Evolutionary conservation across 1,140 invertebrate species (phyloP), one percentile per base, ranked within the genome.

Genomic region (Pseudomyrmex dendroicus): DNA sequence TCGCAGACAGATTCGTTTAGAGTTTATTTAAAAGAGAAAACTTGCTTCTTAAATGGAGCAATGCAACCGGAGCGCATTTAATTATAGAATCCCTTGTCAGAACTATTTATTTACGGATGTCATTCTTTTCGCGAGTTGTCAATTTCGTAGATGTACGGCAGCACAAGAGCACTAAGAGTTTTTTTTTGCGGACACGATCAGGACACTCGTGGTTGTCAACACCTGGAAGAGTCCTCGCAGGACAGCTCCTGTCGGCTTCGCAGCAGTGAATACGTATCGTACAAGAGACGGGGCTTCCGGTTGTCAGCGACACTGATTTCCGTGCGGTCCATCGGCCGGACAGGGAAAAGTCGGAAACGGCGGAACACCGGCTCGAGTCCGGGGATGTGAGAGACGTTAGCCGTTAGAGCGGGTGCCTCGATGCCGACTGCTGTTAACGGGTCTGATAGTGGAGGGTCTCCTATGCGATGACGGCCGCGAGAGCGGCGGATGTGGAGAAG

Each of bases 371-470:
- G 73, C 87, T 80, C 52, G 70, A 80, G 86, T 68, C 78, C 86
- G 88, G 88, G 82, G 88, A 86, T 88, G 89, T 77, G 78, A 85
- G 84, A 86, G 85, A 91, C 91, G 91, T 92, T 90, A 86, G 85
- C 90, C 90, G 91, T 92, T 90, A 89, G 90, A 91, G 84, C 89
- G 91, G 87, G 89, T 93, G 91, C 90, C 90, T 92, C 91, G 88
- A 87, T 88, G 89, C 88, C 91, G 91, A 93, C 92, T 93, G 91
- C 89, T 90, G 92, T 93, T 93, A 93, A 93, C 92, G 89, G 89
- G 86, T 92, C 91, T 88, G 91, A 92, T 91, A 90, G 90, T 83
- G 89, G 89, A 84, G 86, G 86, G 84, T 88, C 89, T 85, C 86
- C 84, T 87, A 85, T 86, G 91, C 90, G 90, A 91, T 88, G 90